Percentiles rank a stretch among this genome's conserved stretches.
phyloP scores from a whole-genome alignment of 2,113 vertebrate species.

The Gobius niger region DNA sequence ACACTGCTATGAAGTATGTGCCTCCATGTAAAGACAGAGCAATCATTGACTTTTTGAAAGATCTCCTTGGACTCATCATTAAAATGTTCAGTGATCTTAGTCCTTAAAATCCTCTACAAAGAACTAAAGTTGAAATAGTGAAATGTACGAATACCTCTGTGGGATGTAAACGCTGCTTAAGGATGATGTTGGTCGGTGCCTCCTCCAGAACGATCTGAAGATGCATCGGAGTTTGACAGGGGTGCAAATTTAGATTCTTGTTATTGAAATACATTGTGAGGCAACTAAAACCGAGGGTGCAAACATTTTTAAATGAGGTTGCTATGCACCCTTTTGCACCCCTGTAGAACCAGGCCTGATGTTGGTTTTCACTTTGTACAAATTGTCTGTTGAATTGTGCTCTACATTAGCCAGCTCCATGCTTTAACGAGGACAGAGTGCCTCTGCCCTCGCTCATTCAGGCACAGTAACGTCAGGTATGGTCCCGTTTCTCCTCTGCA shows the following conservation, averaged over 20 bases:
- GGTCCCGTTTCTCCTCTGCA: conserved; percentile 79
- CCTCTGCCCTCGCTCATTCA: conserved; percentile 73
- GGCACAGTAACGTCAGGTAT: conserved; percentile 79
- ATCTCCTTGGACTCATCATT: conserved; percentile 32
- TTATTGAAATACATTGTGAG: too few relatives aligned
- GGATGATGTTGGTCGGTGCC: neutral
- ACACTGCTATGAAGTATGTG: conserved; percentile 47
- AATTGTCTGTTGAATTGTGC: conserved; percentile 74
- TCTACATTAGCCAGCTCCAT: conserved; percentile 74
- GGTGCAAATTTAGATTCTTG: too few relatives aligned
- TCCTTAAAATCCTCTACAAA: conserved; percentile 47
- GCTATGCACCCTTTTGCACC: too few relatives aligned
- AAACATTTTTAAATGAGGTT: too few relatives aligned
- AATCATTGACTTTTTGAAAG: conserved; percentile 34
- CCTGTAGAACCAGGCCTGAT: conserved; percentile 20
- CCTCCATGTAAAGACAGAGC: conserved; percentile 37
- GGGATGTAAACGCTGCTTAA: conserved; percentile 68
- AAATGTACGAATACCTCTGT: conserved; percentile 67
- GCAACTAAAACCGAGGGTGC: too few relatives aligned
- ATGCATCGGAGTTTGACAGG: too few relatives aligned
- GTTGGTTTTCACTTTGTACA: conserved; percentile 74
- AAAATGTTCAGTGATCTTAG: conserved; percentile 35
- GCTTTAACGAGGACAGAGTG: conserved; percentile 73
- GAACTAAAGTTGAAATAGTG: conserved; percentile 60
- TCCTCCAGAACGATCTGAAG: too few relatives aligned